A percentile compares a stretch with the other conserved stretches of the same genome.
phyloP scores from a whole-genome alignment of 2,797 vertebrate genomes.

The Acipenser ruthenus region DNA sequence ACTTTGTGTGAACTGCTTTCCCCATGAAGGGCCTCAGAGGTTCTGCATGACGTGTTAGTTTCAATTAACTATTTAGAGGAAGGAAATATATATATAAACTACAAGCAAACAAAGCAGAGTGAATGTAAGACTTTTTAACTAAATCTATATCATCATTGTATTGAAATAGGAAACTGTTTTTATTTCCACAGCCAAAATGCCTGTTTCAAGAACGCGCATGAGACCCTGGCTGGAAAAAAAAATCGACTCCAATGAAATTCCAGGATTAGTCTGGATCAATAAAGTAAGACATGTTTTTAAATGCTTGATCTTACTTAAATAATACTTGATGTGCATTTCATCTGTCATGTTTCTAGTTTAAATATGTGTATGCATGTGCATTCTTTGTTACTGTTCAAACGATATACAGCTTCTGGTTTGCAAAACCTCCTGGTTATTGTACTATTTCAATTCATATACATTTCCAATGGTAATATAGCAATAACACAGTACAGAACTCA shows the following conservation, averaged over 20 bases:
- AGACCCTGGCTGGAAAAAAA: slow-evolving; percentile 60
- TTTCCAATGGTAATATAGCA: too few species aligned
- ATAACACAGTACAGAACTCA: neutral
- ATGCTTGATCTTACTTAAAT: neutral
- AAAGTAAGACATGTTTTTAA: slow-evolving; percentile 41
- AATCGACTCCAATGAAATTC: slow-evolving; percentile 48
- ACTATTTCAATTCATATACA: too few species aligned
- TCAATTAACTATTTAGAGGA: too few species aligned
- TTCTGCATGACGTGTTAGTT: too few species aligned
- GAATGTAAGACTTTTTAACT: too few species aligned
- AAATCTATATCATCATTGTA: too few species aligned
- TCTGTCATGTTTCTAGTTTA: neutral
- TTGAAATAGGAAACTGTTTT: neutral
- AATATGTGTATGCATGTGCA: neutral
- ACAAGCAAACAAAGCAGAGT: too few species aligned
- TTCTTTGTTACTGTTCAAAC: neutral
- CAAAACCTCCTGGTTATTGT: too few species aligned
- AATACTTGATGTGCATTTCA: neutral
- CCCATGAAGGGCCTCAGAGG: too few species aligned
- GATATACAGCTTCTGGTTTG: too few species aligned
- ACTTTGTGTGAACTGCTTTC: too few species aligned
- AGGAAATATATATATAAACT: too few species aligned
- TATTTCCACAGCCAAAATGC: slow-evolving; percentile 46
- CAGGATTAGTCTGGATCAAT: slow-evolving; percentile 56
- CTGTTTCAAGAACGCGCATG: slow-evolving; percentile 63